phyloP scores from a whole-genome alignment of 2,888 invertebrate species.

The Atethmia centrago region DNA sequence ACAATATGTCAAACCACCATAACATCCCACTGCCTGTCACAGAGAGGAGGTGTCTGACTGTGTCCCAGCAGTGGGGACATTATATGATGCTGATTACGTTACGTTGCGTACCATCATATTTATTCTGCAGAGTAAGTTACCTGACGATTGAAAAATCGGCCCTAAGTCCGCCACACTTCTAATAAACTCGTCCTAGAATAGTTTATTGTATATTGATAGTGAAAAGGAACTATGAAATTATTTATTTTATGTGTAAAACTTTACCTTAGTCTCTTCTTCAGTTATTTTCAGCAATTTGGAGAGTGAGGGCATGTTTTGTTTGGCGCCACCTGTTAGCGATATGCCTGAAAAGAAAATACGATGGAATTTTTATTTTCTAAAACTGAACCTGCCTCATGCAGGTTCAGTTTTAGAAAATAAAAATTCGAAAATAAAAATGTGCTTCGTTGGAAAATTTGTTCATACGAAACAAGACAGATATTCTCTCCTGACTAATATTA shows the following conservation, averaged over 20 bases:
- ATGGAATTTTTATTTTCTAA: neutral
- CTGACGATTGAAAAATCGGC: neutral
- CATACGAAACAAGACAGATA: too few species aligned
- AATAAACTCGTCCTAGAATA: neutral
- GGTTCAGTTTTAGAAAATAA: too few species aligned
- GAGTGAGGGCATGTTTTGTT: slow-evolving; percentile 89
- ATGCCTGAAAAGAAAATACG: slow-evolving; percentile 69
- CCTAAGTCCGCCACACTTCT: neutral
- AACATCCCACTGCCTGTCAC: too few species aligned
- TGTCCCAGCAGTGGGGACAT: too few species aligned
- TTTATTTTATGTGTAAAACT: neutral
- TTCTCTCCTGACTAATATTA: neutral
- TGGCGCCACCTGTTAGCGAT: slow-evolving; percentile 87
- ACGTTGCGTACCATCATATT: too few species aligned
- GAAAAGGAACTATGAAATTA: neutral
- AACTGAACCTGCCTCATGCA: too few species aligned
- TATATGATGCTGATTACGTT: too few species aligned
- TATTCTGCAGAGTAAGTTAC: neutral
- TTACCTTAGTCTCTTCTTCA: slow-evolving; percentile 89
- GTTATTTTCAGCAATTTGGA: slow-evolving; percentile 91
- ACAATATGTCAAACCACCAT: neutral
- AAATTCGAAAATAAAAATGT: too few species aligned
- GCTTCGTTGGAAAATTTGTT: neutral
- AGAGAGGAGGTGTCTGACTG: too few species aligned
- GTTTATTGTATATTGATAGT: neutral